These are phyloP conservation scores for Channallabes apus DNA, from an alignment of 2,797 vertebrate genomes.

Conservation along the genomic window DNA sequence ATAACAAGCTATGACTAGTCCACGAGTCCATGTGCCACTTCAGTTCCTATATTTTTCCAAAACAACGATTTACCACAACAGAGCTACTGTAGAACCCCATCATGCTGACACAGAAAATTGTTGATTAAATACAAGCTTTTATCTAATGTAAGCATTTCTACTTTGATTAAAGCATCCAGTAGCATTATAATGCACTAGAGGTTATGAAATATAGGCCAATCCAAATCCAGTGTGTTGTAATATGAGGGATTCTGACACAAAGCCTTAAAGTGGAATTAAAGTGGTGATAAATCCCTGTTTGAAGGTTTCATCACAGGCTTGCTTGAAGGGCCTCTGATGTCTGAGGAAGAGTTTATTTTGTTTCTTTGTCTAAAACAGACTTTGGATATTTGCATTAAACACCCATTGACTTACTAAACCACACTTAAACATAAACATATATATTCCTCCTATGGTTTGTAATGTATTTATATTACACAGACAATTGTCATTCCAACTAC, in stretches of 20 bases:
- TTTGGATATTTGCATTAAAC: background rate
- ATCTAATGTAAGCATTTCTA: background rate
- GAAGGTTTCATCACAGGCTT: conserved; percentile 1
- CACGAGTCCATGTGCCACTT: background rate
- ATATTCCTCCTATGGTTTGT: background rate
- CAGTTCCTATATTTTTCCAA: conserved; percentile 28
- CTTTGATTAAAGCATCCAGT: background rate
- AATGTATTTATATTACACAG: background rate
- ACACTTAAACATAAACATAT: background rate
- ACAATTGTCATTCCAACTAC: background rate
- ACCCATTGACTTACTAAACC: background rate
- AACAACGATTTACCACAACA: background rate
- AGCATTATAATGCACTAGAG: background rate
- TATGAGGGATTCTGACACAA: background rate
- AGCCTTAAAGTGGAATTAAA: background rate
- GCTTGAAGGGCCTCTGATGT: background rate
- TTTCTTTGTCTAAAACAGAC: background rate
- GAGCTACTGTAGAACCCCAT: background rate
- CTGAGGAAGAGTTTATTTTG: background rate
- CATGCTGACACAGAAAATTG: background rate
- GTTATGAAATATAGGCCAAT: background rate
- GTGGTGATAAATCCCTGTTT: conserved; percentile 1
- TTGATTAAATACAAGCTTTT: background rate
- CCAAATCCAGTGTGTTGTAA: conserved; percentile 14
- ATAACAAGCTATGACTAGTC: background rate